Evolutionary conservation across 2,888 invertebrate genomes (phyloP), one percentile per base, ranked within the genome.

Genomic region (Dolomedes plantarius): DNA sequence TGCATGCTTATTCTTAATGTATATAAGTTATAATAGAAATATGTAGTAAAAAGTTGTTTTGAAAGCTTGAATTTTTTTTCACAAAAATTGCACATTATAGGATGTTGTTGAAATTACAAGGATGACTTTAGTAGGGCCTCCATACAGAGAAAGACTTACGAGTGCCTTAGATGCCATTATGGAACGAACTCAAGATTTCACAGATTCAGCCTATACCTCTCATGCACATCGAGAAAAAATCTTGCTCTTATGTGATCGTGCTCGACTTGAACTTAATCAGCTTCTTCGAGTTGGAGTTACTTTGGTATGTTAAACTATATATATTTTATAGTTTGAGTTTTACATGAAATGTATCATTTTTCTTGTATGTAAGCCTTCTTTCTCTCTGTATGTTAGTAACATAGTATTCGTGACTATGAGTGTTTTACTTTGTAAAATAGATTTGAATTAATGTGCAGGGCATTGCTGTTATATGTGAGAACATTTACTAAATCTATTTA

Each of bases 201-300:
- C 99, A 75, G 99, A 99, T 93, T 99, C 98, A 89, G 98, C 99
- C 89, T 99, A 99, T 92, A 99, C 99, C 88, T 96, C 96, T 89
- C 98, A 99, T 92, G 97, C 98, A 91, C 97, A 98, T 92, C 94
- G 98, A 88, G 97, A 99, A 92, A 96, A 97, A 91, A 98, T 99
- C 91, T 93, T 99, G 87, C 94, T 97, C 90, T 92, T 93, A 81
- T 92, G 97, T 91, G 98, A 99, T 91, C 94, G 96, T 90, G 95
- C 97, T 90, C 96, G 96, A 90, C 94, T 96, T 90, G 97, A 99
- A 93, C 93, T 98, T 90, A 96, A 97, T 91, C 95, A 96, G 91
- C 94, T 98, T 86, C 94, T 98, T 88, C 94, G 96, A 90, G 94
- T 96, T 89, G 96, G 96, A 87, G 95, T 96, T 89, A 95, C 95